Percentiles rank a stretch among this genome's conserved stretches.
Evolutionary conservation across 2,888 invertebrate species (phyloP).

Genomic region (Eilema depressum): DNA sequence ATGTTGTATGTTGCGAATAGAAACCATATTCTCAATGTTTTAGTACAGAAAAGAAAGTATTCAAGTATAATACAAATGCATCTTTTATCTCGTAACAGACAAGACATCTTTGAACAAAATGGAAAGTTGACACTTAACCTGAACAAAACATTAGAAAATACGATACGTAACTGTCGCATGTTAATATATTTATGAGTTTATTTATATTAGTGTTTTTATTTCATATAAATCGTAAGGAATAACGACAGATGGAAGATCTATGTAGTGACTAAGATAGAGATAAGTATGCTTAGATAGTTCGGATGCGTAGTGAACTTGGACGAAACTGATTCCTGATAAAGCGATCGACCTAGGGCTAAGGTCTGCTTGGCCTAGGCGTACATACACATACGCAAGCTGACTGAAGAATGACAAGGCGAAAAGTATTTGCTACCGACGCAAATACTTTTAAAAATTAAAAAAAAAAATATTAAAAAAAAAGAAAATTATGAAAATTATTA

Average conservation of each 20-base stretch:
- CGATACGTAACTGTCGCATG: not conserved
- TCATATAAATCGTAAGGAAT: not conserved
- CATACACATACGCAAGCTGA: too few relatives aligned
- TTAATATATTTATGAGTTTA: not conserved
- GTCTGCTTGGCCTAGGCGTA: too few relatives aligned
- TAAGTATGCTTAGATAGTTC: not conserved
- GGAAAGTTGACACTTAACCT: constrained; percentile 7
- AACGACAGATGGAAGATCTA: too few relatives aligned
- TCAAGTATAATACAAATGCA: not conserved
- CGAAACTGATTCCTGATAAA: too few relatives aligned
- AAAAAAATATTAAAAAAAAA: too few relatives aligned
- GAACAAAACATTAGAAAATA: constrained; percentile 4
- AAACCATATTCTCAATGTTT: not conserved
- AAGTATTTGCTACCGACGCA: too few relatives aligned
- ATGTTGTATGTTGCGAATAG: not conserved
- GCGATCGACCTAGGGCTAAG: too few relatives aligned
- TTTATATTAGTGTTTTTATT: not conserved
- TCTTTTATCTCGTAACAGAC: constrained; percentile 1
- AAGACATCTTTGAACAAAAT: not conserved
- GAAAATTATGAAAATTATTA: too few relatives aligned
- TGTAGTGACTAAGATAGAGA: too few relatives aligned
- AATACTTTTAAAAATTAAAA: too few relatives aligned
- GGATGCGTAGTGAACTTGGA: too few relatives aligned
- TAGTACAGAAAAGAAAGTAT: not conserved
- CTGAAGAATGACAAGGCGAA: too few relatives aligned